A percentile compares a stretch with the other conserved stretches of the same genome.
phyloP scores from a whole-genome alignment of 2,797 vertebrate species.

The Furcifer pardalis region DNA sequence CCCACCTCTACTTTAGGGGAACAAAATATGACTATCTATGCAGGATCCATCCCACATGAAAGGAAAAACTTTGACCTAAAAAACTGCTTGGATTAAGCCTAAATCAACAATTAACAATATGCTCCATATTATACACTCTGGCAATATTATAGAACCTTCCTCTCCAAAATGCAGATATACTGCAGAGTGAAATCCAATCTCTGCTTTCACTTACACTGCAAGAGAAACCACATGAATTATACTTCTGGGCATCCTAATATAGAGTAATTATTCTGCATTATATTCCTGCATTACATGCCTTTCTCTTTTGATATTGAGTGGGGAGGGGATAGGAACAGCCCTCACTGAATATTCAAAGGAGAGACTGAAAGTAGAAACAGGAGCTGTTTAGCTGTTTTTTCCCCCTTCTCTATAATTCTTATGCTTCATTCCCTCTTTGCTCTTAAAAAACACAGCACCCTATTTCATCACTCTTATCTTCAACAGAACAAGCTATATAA shows the following conservation, averaged over 20 bases:
- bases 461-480: not conserved
- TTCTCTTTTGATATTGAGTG: not conserved
- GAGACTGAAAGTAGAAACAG: not conserved
- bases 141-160: not conserved
- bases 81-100: not conserved
- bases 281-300: not conserved
- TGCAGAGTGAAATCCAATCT: not conserved
- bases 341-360: not conserved
- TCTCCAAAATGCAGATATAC: not conserved
- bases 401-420: not conserved
- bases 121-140: not conserved
- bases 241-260: not conserved
- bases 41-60: not conserved
- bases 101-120: not conserved
- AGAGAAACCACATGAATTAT: not conserved
- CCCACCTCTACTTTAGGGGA: not conserved
- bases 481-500: not conserved
- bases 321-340: too few species aligned
- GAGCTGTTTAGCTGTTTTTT: not conserved
- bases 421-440: not conserved
- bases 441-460: accelerated
- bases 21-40: not conserved
- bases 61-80: accelerated
- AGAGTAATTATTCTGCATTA: not conserved
- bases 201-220: not conserved